phyloP scores from a whole-genome alignment of 2,888 invertebrate genomes.

The Invenusta paracnida region DNA sequence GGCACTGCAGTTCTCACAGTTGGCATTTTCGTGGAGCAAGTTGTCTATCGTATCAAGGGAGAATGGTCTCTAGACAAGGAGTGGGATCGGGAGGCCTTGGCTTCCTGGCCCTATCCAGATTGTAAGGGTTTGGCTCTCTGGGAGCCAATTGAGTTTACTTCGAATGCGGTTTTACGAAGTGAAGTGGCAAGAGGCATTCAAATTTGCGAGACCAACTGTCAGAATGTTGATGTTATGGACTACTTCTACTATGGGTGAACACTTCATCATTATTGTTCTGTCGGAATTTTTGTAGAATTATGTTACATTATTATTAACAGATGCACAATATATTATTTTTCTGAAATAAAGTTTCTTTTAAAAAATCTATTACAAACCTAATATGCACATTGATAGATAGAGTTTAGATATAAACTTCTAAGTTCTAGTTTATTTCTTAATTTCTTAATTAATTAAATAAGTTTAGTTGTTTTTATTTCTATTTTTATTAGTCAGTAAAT shows the following conservation, averaged over 20 bases:
- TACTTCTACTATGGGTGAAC: slow-evolving; percentile 41
- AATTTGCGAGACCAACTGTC: not conserved
- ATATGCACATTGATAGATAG: not conserved
- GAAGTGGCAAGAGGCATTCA: not conserved
- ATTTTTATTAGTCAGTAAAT: no score
- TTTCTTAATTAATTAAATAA: no score
- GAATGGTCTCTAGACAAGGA: not conserved
- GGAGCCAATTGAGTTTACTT: slow-evolving; percentile 61
- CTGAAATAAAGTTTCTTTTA: not conserved
- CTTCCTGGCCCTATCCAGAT: not conserved
- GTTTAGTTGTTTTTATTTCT: no score
- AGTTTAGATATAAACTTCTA: no score
- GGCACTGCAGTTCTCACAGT: slow-evolving; percentile 60
- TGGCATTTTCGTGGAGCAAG: slow-evolving; percentile 53
- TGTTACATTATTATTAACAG: no score
- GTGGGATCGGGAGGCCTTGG: not conserved
- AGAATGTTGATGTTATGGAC: slow-evolving; percentile 28
- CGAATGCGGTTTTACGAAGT: not conserved
- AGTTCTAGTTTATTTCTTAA: no score
- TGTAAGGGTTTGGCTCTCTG: slow-evolving; percentile 51
- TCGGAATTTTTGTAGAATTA: no score
- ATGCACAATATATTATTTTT: no score
- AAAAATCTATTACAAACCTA: not conserved
- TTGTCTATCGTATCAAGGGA: slow-evolving; percentile 46
- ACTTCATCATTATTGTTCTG: no score